Base-by-base conservation (phyloP, 1,140 invertebrate species). In the Drosophila triauraria region DNA sequence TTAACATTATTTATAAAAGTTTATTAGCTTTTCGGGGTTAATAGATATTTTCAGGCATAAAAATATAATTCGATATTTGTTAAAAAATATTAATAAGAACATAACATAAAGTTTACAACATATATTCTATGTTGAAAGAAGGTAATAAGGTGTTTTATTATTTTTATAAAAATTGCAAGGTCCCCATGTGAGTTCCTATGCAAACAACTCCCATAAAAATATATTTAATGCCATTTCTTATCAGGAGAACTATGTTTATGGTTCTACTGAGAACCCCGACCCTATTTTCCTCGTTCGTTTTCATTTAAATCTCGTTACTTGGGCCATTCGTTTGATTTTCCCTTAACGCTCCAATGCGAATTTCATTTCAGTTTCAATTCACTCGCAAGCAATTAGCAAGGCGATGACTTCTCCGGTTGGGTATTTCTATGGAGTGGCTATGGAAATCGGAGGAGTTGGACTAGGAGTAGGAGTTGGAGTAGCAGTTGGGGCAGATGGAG, bases 341-440 rank as follows among this genome's bases (percentile, higher is more conserved):
- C 53, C 60, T 27, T 51, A 43, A 69, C 46, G 61, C 53, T 30
- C 60, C 42, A 78, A 43, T 51, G 54, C 17, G 12, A 78, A 46
- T 46, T 71, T 71, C 47, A 75, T 65, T 70, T 70, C 51, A 69
- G 62, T 67, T 65, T 86, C 35, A 79, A 82, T 79, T 54, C 50
- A 50, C 42, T 60, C 5, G 54, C 9, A 12, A 43, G 44, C 58
- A 71, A 86, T 86, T 82, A 79, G 56, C 59, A 30, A 68, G 56
- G 43, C 65, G 50, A 42, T 69, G 75, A 70, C 58, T 63, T 60
- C 69, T 42, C 6, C 30, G 58, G n/a, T 23, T 54, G 23, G 44
- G 20, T 44, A 23, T 57, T 63, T 53, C 17, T 62, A 4, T 38
- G 50, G 10, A 56, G 42, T 15, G 40, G 50, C 23, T 17, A 6